Evolutionary conservation across 2,113 vertebrate genomes (phyloP), one percentile per base, ranked within the genome.

Genomic region (Strix aluco): DNA sequence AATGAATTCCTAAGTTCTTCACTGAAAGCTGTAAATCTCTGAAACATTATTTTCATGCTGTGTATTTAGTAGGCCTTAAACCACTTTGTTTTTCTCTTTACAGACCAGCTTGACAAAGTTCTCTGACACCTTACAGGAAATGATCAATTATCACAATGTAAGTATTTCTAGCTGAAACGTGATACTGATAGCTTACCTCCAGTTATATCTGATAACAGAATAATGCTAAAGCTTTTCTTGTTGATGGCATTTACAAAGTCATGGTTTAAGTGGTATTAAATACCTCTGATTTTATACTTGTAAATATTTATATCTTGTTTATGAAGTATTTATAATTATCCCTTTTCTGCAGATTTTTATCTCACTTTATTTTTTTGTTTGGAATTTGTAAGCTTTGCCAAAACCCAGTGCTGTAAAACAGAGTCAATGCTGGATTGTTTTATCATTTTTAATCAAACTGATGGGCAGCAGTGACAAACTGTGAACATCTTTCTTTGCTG

Each of bases 121-220:
- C 98, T 99, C 99, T 2, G 99, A 99, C 90, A 99, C 98, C 63
- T 98, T 99, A 81, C 99, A 99, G 94, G 99, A 99, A 97, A 99
- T 99, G 99, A 99, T 99, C 97, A 99, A 99, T 98, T 99, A 99
- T 96, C 99, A 99, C 97, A 99, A 98, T 91, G 99, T 99, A 98
- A 95, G 99, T 98, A 58, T 91, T 87, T 96, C 30, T 86, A 73
- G 51, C n/a, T 81, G 74, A 80, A 92, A 17, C 2, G 0, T 32
- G 25, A 7, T 38, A 20, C 29, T 34, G 40, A 14, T 52, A 30
- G 26, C 23, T 54, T 25, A 20, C 8, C 12, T 86, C 18, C 38
- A 74, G 36, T 82, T 88, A 14, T 51, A 23, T 19, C 46, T 85
- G 18, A 7, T 57, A 67, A 27, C 4, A 52, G 29, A 55, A 59